phyloP scores from a whole-genome alignment of 2,113 vertebrate genomes.

The Ophiodon elongatus region DNA sequence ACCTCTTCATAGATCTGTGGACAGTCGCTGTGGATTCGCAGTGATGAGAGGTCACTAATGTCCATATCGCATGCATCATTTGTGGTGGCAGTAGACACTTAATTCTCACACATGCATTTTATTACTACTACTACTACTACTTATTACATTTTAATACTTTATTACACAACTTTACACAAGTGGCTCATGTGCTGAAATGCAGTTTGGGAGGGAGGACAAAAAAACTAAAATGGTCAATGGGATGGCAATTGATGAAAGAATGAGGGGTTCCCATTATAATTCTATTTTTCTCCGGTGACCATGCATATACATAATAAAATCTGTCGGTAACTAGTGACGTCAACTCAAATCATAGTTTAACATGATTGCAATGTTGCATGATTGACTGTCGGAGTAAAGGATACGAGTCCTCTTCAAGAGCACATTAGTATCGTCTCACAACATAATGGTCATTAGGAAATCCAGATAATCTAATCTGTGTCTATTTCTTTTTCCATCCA shows the following conservation, averaged over 20 bases:
- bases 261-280: neutral
- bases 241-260: neutral
- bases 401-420: neutral
- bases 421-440: neutral
- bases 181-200: neutral
- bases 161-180: no score
- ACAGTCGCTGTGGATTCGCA: neutral
- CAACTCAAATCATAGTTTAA: neutral
- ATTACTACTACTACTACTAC: no score
- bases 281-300: neutral
- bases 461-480: conserved; percentile 24
- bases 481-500: conserved; percentile 75
- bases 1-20: neutral
- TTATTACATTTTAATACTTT: no score
- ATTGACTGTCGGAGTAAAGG: neutral
- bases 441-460: neutral
- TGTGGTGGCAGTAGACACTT: neutral
- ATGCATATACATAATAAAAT: neutral
- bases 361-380: neutral
- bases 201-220: neutral
- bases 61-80: neutral
- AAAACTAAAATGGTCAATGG: neutral
- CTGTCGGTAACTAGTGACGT: neutral
- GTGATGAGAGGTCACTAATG: conserved; percentile 1
- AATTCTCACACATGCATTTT: neutral